These are phyloP conservation scores for Nemoura dubitans DNA, from an alignment of 2,888 invertebrate genomes.

Conservation along the genomic window DNA sequence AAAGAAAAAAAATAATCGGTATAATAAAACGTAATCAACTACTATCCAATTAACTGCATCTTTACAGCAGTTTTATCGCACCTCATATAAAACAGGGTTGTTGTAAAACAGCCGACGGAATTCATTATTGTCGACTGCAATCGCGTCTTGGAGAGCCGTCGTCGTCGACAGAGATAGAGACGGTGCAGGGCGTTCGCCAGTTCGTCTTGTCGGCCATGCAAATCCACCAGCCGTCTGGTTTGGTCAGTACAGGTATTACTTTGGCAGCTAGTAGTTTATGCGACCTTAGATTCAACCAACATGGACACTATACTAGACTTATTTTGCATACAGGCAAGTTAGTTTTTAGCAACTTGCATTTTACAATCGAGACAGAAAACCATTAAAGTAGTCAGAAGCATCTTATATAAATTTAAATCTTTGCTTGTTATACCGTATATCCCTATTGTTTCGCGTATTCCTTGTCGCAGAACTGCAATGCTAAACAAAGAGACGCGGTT, in stretches of 20 bases:
- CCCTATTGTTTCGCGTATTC: slow-evolving; percentile 15
- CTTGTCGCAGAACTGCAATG: not conserved
- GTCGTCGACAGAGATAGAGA: not conserved
- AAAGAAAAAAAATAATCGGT: slow-evolving; percentile 14
- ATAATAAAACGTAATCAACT: slow-evolving; percentile 27
- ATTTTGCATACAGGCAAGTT: slow-evolving; percentile 13
- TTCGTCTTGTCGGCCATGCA: not conserved
- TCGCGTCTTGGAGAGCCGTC: not conserved
- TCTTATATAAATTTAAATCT: slow-evolving; percentile 16
- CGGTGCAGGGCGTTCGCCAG: not conserved
- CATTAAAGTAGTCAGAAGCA: slow-evolving; percentile 28
- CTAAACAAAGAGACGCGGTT: slow-evolving; percentile 9
- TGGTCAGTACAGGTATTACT: slow-evolving; percentile 20
- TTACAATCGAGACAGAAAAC: slow-evolving; percentile 22
- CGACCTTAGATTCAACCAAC: slow-evolving; percentile 16
- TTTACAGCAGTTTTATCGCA: slow-evolving; percentile 3
- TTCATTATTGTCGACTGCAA: no score
- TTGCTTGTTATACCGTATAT: slow-evolving; percentile 18
- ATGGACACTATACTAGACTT: slow-evolving; percentile 17
- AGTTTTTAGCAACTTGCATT: slow-evolving; percentile 24
- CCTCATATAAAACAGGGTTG: not conserved
- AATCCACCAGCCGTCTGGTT: not conserved
- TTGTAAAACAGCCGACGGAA: not conserved
- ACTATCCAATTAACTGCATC: slow-evolving; percentile 22
- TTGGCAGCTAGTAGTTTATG: not conserved